Evolutionary conservation across 2,888 invertebrate species (phyloP), one percentile per base, ranked within the genome.

Genomic region (Idaea biselata): DNA sequence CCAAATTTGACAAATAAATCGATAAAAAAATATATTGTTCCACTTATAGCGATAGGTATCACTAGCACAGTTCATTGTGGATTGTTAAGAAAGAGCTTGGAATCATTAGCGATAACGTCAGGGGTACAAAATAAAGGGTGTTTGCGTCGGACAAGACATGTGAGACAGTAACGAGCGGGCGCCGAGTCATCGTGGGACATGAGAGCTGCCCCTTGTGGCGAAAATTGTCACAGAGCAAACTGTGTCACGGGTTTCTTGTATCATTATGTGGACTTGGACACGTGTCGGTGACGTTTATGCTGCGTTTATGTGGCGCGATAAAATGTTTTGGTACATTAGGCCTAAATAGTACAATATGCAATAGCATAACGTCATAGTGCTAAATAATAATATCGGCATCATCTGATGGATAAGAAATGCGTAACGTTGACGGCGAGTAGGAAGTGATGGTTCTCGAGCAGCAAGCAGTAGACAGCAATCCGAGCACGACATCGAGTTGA

Each of bases 101-200:
- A 80, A 87, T 89, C 91, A 91, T 91, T 91, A 91, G 88, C 77
- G 86, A 81, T 80, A 81, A 84, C 83, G 82, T 75, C 76, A 79
- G 78, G 79, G 71, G 78, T 75, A 73, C 44, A 44, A 44, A 44
- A 44, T 44, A 44, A 44, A 44, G 71, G 75, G 76, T 75, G 63
- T 68, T 64, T 73, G 74, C 73, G 78, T 77, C 75, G 74, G 76
- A 74, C 76, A 81, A 80, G 86, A 86, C 86, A 82, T 83, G 81
- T 79, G 84, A 84, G 87, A 88, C 88, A 86, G 87, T 91, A 92
- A 92, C 91, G 89, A 92, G 91, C 86, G 83, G 81, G 81, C 82
- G 83, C 82, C 82, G 78, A 84, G 82, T 88, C 91, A 88, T 87
- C 86, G 86, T 80, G 80, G 83, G 81, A 78, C 76, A 80, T 75